A percentile compares a stretch with the other conserved stretches of the same genome.
These are phyloP conservation scores for Paramuricea clavata DNA, from an alignment of 92 coral and sea anemone species.

Conservation along the genomic window DNA sequence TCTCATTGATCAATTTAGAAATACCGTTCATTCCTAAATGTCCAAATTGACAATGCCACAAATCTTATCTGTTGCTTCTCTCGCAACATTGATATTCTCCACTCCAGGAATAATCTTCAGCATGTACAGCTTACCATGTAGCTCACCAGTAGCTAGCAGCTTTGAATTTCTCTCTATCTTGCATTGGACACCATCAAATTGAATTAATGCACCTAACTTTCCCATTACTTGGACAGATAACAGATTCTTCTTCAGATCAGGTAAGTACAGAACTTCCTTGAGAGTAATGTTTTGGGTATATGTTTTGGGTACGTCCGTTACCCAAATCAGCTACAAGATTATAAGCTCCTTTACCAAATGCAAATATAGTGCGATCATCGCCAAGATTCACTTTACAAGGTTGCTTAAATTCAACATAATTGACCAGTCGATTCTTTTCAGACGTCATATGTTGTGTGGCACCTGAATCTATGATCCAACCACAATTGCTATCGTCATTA, in stretches of 20 bases:
- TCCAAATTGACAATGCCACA: constrained; percentile 47
- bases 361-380: neutral
- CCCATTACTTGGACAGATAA: neutral
- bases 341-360: constrained; percentile 46
- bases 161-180: constrained; percentile 38
- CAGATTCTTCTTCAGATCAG: constrained; percentile 45
- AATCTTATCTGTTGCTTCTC: constrained; percentile 13
- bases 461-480: too few relatives aligned
- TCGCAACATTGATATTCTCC: constrained; percentile 22
- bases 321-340: constrained; percentile 45
- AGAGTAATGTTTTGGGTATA: constrained; percentile 21
- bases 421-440: constrained; percentile 17
- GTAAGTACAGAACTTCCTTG: constrained; percentile 31
- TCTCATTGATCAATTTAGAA: constrained; percentile 33
- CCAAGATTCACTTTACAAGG: constrained; percentile 19
- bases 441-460: constrained; percentile 30
- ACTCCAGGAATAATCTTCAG: constrained; percentile 16
- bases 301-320: constrained; percentile 2
- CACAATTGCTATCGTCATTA: too few relatives aligned
- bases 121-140: neutral
- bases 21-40: constrained; percentile 10
- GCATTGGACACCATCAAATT: constrained; percentile 36
- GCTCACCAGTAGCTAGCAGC: constrained; percentile 42
- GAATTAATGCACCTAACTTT: constrained; percentile 6
- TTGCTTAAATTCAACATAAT: constrained; percentile 14